These are phyloP conservation scores for Philopotamus ludificatus DNA, from an alignment of 1,140 invertebrate species.

Conservation along the genomic window DNA sequence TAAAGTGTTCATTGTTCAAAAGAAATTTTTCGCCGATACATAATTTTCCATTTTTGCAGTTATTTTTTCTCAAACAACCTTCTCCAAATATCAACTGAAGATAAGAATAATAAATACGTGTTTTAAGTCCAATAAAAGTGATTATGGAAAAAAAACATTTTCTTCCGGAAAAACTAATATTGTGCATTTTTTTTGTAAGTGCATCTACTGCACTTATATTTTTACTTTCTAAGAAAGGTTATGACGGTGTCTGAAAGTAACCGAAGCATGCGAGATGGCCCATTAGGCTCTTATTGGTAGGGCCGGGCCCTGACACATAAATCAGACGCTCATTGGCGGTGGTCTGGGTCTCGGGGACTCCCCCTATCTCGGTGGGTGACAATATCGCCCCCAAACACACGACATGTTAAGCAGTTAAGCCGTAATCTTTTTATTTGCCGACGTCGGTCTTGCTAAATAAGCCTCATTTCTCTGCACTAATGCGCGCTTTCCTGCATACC, in stretches of 20 bases:
- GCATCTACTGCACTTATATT: neutral
- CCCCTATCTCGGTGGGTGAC: slow-evolving; percentile 16
- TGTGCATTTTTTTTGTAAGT: neutral
- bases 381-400: slow-evolving; percentile 36
- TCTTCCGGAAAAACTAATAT: neutral
- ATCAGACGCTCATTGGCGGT: slow-evolving; percentile 29
- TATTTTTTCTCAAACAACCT: no score
- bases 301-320: slow-evolving; percentile 33
- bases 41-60: no score
- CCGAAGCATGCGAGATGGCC: slow-evolving; percentile 39
- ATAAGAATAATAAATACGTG: no score
- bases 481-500: neutral
- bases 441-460: slow-evolving; percentile 21
- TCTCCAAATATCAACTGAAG: no score
- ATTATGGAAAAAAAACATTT: no score
- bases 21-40: no score
- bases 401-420: slow-evolving; percentile 41
- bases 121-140: no score
- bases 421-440: slow-evolving; percentile 41
- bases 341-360: neutral
- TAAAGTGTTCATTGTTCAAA: no score
- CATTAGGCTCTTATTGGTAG: slow-evolving; percentile 40
- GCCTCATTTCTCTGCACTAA: slow-evolving; percentile 16
- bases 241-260: slow-evolving; percentile 39
- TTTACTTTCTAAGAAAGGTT: slow-evolving; percentile 27